Percentiles rank a stretch among this genome's conserved stretches.
These are phyloP conservation scores for Blomia tropicalis DNA, from an alignment of 2,888 invertebrate genomes.

Conservation along the genomic window DNA sequence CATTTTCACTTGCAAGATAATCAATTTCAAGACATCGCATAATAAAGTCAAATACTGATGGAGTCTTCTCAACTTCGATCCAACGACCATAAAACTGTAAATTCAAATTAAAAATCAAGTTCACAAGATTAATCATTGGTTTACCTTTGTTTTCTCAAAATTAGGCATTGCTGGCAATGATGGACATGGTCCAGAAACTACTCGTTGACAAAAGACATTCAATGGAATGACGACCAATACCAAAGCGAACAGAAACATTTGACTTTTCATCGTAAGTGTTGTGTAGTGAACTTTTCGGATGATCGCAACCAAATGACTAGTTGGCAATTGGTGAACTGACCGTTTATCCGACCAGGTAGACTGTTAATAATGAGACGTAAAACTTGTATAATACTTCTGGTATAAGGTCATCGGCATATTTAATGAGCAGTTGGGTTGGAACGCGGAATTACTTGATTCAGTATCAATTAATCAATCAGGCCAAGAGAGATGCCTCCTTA, in stretches of 20 bases:
- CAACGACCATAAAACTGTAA: constrained; percentile 26
- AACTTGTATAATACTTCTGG: too few species aligned
- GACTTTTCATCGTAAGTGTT: neutral
- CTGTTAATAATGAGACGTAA: too few species aligned
- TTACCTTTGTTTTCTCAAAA: constrained; percentile 25
- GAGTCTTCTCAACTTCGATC: constrained; percentile 26
- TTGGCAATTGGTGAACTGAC: too few species aligned
- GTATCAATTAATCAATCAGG: too few species aligned
- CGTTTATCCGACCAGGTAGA: too few species aligned
- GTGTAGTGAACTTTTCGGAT: neutral
- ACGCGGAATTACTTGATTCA: too few species aligned
- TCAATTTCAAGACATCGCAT: constrained; percentile 26
- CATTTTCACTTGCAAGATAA: constrained; percentile 17
- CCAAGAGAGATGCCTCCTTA: too few species aligned
- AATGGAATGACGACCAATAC: neutral
- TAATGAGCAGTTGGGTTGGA: too few species aligned
- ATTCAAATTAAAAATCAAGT: neutral
- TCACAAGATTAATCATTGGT: neutral
- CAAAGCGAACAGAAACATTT: too few species aligned
- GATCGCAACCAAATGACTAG: neutral
- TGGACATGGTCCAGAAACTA: constrained; percentile 26
- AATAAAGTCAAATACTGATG: constrained; percentile 26
- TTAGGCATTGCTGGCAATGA: constrained; percentile 20
- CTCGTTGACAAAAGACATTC: constrained; percentile 17
- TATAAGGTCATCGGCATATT: too few species aligned